Percentiles rank a stretch among this genome's conserved stretches.
Evolutionary conservation across 2,113 vertebrate genomes (phyloP).

Genomic region (Lamprotornis superbus): DNA sequence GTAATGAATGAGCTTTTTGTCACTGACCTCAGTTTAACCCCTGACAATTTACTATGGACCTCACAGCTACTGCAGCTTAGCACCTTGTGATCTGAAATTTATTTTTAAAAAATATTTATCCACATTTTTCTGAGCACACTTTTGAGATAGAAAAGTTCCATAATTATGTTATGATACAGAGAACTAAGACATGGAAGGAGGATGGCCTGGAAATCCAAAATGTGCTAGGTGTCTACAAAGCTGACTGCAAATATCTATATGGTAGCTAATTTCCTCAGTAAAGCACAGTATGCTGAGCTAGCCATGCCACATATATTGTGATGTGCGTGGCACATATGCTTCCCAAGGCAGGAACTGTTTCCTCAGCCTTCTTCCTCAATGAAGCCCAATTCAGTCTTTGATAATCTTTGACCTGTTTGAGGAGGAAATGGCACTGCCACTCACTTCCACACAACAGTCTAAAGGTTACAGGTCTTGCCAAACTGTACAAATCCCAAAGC

Average conservation of each 20-base stretch:
- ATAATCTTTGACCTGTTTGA: neutral
- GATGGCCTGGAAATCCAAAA: neutral
- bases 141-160: neutral
- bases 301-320: neutral
- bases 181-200: neutral
- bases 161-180: neutral
- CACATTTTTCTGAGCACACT: neutral
- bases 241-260: neutral
- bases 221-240: neutral
- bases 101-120: neutral
- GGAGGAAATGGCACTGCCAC: neutral
- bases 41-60: neutral
- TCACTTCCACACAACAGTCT: neutral
- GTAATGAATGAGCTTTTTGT: slow-evolving; percentile 48
- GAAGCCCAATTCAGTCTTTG: neutral
- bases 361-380: neutral
- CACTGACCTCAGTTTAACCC: neutral
- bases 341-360: neutral
- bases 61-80: neutral
- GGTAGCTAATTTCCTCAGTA: neutral
- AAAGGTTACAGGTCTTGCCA: neutral
- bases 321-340: neutral
- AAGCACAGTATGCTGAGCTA: neutral
- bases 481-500: neutral
- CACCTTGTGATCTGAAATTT: neutral